phyloP scores from a whole-genome alignment of 2,888 invertebrate species.

The Lasius fuliginosus region DNA sequence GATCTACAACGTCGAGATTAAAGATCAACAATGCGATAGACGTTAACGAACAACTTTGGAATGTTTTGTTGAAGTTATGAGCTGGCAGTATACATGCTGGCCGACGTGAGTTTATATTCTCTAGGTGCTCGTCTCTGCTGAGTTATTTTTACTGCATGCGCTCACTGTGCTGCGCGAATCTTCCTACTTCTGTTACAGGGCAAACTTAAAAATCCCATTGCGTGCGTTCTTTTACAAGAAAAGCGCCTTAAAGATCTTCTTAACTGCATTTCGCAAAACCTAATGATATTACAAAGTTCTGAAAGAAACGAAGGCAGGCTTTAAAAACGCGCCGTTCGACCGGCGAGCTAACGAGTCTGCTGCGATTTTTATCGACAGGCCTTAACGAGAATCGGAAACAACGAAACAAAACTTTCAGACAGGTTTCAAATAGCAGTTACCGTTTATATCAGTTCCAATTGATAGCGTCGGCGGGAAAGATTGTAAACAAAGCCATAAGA shows the following conservation, averaged over 20 bases:
- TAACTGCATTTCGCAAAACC: conserved; percentile 50
- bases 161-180: conserved; percentile 7
- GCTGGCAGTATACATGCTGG: neutral
- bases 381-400: conserved; percentile 29
- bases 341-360: conserved; percentile 37
- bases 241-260: conserved; percentile 49
- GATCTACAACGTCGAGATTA: conserved; percentile 25
- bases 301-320: conserved; percentile 20
- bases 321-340: conserved; percentile 13
- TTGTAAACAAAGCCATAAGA: conserved; percentile 61
- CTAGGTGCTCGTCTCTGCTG: neutral
- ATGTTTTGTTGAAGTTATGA: conserved; percentile 9
- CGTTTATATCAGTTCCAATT: neutral
- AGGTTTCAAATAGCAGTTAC: conserved; percentile 8
- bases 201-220: conserved; percentile 50
- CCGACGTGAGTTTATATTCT: neutral
- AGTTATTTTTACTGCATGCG: conserved; percentile 27
- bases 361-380: conserved; percentile 41
- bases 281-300: conserved; percentile 54
- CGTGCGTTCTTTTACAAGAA: conserved; percentile 38
- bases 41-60: conserved; percentile 26
- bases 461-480: neutral
- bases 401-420: conserved; percentile 48
- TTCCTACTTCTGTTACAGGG: conserved; percentile 28
- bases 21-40: conserved; percentile 16